Base-by-base conservation (phyloP, 2,888 invertebrate genomes). In the Plagiodera versicolora region DNA sequence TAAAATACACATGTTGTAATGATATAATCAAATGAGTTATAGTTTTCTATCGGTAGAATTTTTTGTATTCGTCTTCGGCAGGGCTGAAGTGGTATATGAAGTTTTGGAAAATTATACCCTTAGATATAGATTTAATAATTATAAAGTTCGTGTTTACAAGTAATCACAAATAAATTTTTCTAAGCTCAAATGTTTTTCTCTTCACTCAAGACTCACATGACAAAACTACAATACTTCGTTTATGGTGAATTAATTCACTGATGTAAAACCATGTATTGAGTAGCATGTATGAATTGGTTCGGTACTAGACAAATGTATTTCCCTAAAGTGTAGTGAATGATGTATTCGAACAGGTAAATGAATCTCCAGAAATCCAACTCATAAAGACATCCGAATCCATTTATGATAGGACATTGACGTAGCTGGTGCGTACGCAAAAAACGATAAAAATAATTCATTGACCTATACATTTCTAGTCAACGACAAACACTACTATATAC, bases 131-230 rank as follows among this genome's bases (percentile, higher is more conserved):
- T 63, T 63, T 69, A 63, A 61, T 60, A 60, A 39, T 9, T 11
- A 57, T 64, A 58, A 57, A 48, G 60, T 65, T 66, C 63, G 66
- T 70, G 67, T 70, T 70, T 68, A 60, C 63, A 61, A 67, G 61
- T 67, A 67, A 66, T 66, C 66, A 67, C 60, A 65, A 68, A 67
- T 68, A 68, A 59, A 67, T 64, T 68, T 39, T 69, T 68, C 60
- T 64, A 64, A 61, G 16, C 20, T 11, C 35, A 44, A 19, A 24
- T 53, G 9, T 53, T 53, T 53, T 44, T 14, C 24, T 46, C 6
- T 46, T 20, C 1, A 19, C 11, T 24, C 6, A 24, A 6, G 24
- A n/a, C n/a, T n/a, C n/a, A n/a, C n/a, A n/a, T n/a, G n/a, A n/a
- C n/a, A n/a, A n/a, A n/a, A n/a, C n/a, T n/a, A n/a, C n/a, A n/a